Evolutionary conservation across 2,113 vertebrate species (phyloP).

Genomic region (Camarhynchus parvulus): DNA sequence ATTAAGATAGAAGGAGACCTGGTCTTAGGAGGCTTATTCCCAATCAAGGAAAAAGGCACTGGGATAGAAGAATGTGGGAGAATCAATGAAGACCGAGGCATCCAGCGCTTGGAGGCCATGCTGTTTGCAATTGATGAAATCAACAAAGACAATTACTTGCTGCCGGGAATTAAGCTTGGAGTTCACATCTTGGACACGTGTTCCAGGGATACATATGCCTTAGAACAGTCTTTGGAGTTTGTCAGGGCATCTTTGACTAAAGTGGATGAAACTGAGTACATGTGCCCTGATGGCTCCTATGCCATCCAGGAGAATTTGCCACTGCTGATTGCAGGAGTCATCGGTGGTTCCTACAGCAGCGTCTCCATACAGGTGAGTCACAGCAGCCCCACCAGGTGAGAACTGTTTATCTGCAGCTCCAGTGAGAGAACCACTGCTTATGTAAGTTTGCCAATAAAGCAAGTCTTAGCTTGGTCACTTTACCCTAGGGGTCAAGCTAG

Average conservation of each 20-base stretch:
- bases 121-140: slow-evolving; percentile 96
- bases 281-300: slow-evolving; percentile 96
- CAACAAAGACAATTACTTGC: slow-evolving; percentile 86
- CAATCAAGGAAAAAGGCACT: slow-evolving; percentile 95
- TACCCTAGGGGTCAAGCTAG: neutral
- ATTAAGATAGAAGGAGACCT: slow-evolving; percentile 98
- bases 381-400: neutral
- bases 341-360: slow-evolving; percentile 96
- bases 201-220: slow-evolving; percentile 94
- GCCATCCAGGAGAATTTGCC: slow-evolving; percentile 95
- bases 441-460: neutral
- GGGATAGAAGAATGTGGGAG: slow-evolving; percentile 95
- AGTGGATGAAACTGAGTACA: slow-evolving; percentile 97
- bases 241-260: slow-evolving; percentile 97
- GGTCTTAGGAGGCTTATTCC: slow-evolving; percentile 95
- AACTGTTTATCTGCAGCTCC: neutral
- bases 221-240: slow-evolving; percentile 98
- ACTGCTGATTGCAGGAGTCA: slow-evolving; percentile 92
- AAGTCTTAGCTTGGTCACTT: neutral
- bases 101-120: slow-evolving; percentile 98
- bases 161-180: slow-evolving; percentile 92
- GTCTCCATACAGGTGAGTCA: slow-evolving; percentile 96
- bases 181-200: slow-evolving; percentile 98
- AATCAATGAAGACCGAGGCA: slow-evolving; percentile 94
- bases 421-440: neutral